Evolutionary conservation across 1,140 invertebrate genomes (phyloP).

Genomic region (Pseudomyrmex cubaensis): DNA sequence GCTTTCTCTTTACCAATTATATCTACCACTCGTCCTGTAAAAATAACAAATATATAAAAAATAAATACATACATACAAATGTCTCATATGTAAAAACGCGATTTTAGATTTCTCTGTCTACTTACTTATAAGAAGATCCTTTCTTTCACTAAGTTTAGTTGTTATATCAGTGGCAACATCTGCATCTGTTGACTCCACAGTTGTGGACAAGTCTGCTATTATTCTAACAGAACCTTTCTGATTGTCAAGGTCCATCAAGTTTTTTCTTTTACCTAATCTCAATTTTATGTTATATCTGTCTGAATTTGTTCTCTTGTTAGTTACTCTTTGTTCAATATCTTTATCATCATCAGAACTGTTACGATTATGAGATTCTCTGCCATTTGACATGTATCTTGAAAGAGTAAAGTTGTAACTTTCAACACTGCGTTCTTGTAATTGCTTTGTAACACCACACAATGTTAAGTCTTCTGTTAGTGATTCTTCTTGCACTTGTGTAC

Average conservation of each 20-base stretch:
- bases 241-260: slow-evolving; percentile 82
- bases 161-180: slow-evolving; percentile 90
- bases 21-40: slow-evolving; percentile 89
- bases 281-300: slow-evolving; percentile 87
- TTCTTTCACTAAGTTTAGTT: slow-evolving; percentile 89
- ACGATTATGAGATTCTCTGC: slow-evolving; percentile 72
- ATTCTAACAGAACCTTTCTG: slow-evolving; percentile 85
- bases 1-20: slow-evolving; percentile 90
- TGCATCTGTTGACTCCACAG: slow-evolving; percentile 84
- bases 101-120: no score
- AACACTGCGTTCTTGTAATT: slow-evolving; percentile 85
- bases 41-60: slow-evolving; percentile 43
- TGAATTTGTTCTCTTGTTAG: slow-evolving; percentile 86
- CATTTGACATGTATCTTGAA: slow-evolving; percentile 74
- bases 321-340: slow-evolving; percentile 79
- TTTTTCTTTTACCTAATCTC: slow-evolving; percentile 86
- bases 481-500: slow-evolving; percentile 87
- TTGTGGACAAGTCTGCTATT: slow-evolving; percentile 86
- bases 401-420: slow-evolving; percentile 87
- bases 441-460: slow-evolving; percentile 86
- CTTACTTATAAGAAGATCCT: slow-evolving; percentile 90
- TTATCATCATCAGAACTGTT: slow-evolving; percentile 84
- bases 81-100: background rate
- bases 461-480: slow-evolving; percentile 87
- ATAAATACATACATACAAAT: no score